A percentile compares a stretch with the other conserved stretches of the same genome.
Evolutionary conservation across 2,888 invertebrate genomes (phyloP).

Genomic region (Drosophila dives): DNA sequence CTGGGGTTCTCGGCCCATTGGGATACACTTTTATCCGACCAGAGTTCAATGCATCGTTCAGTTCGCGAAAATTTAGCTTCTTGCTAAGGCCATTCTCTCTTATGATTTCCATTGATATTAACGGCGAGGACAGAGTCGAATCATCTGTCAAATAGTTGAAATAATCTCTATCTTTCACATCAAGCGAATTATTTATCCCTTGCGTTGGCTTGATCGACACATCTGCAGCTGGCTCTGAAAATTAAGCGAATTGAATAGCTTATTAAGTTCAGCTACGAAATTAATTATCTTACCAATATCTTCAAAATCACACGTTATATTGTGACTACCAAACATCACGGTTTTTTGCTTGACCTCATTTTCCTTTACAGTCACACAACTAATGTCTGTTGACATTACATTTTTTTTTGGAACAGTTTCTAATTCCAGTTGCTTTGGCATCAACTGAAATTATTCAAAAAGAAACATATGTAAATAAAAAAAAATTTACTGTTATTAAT

Average conservation of each 20-base stretch:
- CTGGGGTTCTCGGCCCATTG: constrained; percentile 62
- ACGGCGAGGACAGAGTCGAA: constrained; percentile 49
- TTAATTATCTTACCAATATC: constrained; percentile 39
- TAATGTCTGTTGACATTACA: constrained; percentile 19
- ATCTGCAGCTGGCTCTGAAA: constrained; percentile 25
- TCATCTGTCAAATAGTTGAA: constrained; percentile 33
- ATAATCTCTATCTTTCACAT: constrained; percentile 25
- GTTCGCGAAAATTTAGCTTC: constrained; percentile 65
- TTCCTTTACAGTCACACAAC: neutral
- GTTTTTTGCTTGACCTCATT: constrained; percentile 26
- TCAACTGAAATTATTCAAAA: constrained; percentile 17
- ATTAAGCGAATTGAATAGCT: neutral
- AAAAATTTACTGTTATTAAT: neutral
- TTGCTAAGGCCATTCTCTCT: constrained; percentile 49
- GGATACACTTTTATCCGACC: constrained; percentile 72
- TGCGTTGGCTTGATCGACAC: neutral
- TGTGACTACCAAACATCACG: constrained; percentile 27
- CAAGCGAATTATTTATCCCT: constrained; percentile 14
- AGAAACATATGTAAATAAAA: neutral
- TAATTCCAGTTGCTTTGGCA: neutral
- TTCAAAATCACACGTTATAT: constrained; percentile 43
- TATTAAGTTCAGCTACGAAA: neutral
- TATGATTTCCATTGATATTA: constrained; percentile 66
- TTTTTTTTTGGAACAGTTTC: constrained; percentile 5
- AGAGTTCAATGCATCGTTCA: constrained; percentile 74